A percentile compares a stretch with the other conserved stretches of the same genome.
phyloP scores from a whole-genome alignment of 2,888 invertebrate genomes.

The Calephelis perditalis region DNA sequence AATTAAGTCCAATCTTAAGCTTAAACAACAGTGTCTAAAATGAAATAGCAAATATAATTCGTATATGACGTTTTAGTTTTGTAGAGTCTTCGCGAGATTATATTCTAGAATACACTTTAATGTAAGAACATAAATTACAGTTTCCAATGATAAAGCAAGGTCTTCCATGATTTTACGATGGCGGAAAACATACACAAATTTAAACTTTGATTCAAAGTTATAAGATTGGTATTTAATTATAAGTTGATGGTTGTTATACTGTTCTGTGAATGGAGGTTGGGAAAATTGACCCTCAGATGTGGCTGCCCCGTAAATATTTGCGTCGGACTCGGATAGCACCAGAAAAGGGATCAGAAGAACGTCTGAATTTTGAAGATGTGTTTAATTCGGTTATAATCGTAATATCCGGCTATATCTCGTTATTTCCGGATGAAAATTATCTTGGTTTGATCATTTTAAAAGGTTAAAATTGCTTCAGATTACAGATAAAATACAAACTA shows the following conservation, averaged over 20 bases:
- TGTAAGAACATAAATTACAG: slow-evolving; percentile 42
- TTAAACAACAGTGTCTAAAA: accelerated
- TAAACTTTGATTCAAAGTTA: slow-evolving; percentile 22
- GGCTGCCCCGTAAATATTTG: slow-evolving; percentile 71
- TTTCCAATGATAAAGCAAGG: slow-evolving; percentile 37
- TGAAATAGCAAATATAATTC: slow-evolving; percentile 22
- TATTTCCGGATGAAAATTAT: neutral
- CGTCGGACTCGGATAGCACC: slow-evolving; percentile 55
- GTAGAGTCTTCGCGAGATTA: slow-evolving; percentile 22
- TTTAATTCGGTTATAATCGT: slow-evolving; percentile 4
- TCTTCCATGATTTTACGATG: slow-evolving; percentile 47
- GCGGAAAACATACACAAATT: slow-evolving; percentile 26
- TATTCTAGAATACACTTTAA: slow-evolving; percentile 51
- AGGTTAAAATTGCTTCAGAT: neutral
- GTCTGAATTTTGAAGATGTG: slow-evolving; percentile 44
- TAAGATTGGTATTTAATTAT: slow-evolving; percentile 31
- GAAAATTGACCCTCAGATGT: slow-evolving; percentile 58
- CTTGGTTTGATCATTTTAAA: slow-evolving; percentile 1
- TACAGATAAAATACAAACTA: too few relatives aligned
- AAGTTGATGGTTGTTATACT: neutral
- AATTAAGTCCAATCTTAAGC: slow-evolving; percentile 32
- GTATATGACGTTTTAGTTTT: slow-evolving; percentile 30
- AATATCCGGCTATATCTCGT: neutral
- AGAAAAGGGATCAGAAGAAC: slow-evolving; percentile 62
- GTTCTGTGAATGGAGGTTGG: neutral